Percentiles rank a stretch among this genome's conserved stretches.
Evolutionary conservation across 2,113 vertebrate genomes (phyloP).

Genomic region (Pithys albifrons): DNA sequence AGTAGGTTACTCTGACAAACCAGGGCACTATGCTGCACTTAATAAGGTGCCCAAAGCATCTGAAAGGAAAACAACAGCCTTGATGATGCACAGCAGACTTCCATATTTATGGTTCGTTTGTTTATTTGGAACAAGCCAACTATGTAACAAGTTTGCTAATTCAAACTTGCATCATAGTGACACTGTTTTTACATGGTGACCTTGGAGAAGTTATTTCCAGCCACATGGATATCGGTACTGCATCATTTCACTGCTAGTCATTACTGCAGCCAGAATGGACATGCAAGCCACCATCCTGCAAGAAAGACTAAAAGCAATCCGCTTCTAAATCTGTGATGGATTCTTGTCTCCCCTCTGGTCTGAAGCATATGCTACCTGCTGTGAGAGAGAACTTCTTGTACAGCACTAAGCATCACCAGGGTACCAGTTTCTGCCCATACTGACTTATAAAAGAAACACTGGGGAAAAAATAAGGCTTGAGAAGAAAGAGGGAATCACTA

Average conservation of each 20-base stretch:
- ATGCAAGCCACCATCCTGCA: not conserved
- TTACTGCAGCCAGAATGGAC: not conserved
- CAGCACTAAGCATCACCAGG: not conserved
- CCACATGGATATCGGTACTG: not conserved
- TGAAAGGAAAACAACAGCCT: not conserved
- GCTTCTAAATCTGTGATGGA: not conserved
- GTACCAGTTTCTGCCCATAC: not conserved
- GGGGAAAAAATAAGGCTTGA: not conserved
- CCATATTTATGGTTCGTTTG: not conserved
- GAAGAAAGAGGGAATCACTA: not conserved
- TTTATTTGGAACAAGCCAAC: not conserved
- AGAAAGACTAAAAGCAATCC: not conserved
- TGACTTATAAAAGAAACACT: not conserved
- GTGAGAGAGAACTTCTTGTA: not conserved
- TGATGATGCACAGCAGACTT: not conserved
- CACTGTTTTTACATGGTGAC: not conserved
- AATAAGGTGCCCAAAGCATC: not conserved
- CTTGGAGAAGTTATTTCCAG: not conserved
- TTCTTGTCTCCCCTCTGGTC: not conserved
- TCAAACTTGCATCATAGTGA: not conserved
- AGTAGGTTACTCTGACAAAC: not conserved
- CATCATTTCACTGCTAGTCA: not conserved
- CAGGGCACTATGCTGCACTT: not conserved
- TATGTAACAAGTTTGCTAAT: fast-evolving
- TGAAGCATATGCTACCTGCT: not conserved